Percentiles rank a stretch among this genome's conserved stretches.
Evolutionary conservation across 30 jellyfish, hydroid and myxozoan genomes (phyloP).

Genomic region (Hydractinia echinata): DNA sequence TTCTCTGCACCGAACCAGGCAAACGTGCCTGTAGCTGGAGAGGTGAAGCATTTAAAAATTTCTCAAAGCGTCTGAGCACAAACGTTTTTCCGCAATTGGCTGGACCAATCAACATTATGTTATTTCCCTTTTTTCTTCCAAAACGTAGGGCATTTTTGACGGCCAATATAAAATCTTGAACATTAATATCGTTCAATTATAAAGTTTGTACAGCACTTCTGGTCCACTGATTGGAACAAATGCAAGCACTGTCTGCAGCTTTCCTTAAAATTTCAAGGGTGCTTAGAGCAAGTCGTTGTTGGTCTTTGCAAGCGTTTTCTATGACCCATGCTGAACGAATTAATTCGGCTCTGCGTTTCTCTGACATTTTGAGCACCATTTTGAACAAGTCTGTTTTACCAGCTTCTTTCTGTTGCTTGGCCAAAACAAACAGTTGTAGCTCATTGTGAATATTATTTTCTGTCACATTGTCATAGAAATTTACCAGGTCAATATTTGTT

Average conservation of each 20-base stretch:
- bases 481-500: slow-evolving; percentile 12
- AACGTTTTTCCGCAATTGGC: slow-evolving; percentile 37
- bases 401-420: slow-evolving; percentile 38
- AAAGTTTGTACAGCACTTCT: slow-evolving; percentile 45
- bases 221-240: slow-evolving; percentile 40
- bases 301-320: too few species aligned
- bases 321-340: slow-evolving; percentile 39
- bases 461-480: too few species aligned
- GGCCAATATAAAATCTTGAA: slow-evolving; percentile 30
- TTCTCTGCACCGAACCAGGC: slow-evolving; percentile 43
- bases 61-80: slow-evolving; percentile 32
- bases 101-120: slow-evolving; percentile 31
- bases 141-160: slow-evolving; percentile 23
- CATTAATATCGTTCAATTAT: slow-evolving; percentile 25
- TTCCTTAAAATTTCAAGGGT: slow-evolving; percentile 30
- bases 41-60: slow-evolving; percentile 11
- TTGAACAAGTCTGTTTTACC: slow-evolving; percentile 30
- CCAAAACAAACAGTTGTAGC: slow-evolving; percentile 35
- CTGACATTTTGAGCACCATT: slow-evolving; percentile 9
- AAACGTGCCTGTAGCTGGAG: slow-evolving; percentile 38
- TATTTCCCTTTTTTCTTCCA: slow-evolving; percentile 39
- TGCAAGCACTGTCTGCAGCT: slow-evolving; percentile 27
- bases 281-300: too few species aligned
- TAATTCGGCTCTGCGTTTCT: slow-evolving; percentile 19
- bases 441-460: too few species aligned